These are phyloP conservation scores for Pocillopora damicornis DNA, from an alignment of 64 coral and sea anemone species.

Conservation along the genomic window DNA sequence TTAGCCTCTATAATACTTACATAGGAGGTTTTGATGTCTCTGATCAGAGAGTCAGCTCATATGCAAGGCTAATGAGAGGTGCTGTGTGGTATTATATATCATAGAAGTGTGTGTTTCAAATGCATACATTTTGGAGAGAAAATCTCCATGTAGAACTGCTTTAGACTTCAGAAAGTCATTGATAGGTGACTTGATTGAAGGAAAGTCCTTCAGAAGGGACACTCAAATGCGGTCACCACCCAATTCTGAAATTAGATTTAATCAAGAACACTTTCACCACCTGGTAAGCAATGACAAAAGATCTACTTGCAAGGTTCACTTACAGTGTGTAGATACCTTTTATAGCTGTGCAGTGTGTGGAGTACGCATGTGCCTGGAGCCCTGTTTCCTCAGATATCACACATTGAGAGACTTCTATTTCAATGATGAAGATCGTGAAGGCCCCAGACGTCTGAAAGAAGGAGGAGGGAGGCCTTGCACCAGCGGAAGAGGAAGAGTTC, in stretches of 20 bases:
- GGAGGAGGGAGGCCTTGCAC: background rate
- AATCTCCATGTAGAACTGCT: slow-evolving; percentile 12
- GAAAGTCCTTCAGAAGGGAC: background rate
- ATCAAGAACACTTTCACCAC: slow-evolving; percentile 23
- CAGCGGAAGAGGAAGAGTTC: slow-evolving; percentile 22
- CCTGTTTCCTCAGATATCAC: slow-evolving; percentile 3
- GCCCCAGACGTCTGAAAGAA: background rate
- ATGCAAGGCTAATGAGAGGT: slow-evolving; percentile 5
- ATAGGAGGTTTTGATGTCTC: background rate
- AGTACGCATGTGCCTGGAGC: background rate
- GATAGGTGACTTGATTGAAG: slow-evolving; percentile 23
- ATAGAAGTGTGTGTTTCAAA: slow-evolving; percentile 31
- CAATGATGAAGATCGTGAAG: background rate
- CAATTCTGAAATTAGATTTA: background rate
- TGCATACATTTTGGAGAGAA: slow-evolving; percentile 31
- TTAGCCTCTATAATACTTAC: background rate
- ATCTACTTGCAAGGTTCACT: slow-evolving; percentile 11
- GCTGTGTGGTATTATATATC: slow-evolving; percentile 2
- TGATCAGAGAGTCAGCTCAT: background rate
- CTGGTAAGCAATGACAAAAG: slow-evolving; percentile 11
- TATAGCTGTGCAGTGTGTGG: slow-evolving; percentile 13
- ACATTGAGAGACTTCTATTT: background rate
- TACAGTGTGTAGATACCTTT: slow-evolving; percentile 6
- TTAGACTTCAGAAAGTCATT: slow-evolving; percentile 32
- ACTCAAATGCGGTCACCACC: background rate